These are phyloP conservation scores for Aethes cnicana DNA, from an alignment of 2,888 invertebrate species.

Conservation along the genomic window DNA sequence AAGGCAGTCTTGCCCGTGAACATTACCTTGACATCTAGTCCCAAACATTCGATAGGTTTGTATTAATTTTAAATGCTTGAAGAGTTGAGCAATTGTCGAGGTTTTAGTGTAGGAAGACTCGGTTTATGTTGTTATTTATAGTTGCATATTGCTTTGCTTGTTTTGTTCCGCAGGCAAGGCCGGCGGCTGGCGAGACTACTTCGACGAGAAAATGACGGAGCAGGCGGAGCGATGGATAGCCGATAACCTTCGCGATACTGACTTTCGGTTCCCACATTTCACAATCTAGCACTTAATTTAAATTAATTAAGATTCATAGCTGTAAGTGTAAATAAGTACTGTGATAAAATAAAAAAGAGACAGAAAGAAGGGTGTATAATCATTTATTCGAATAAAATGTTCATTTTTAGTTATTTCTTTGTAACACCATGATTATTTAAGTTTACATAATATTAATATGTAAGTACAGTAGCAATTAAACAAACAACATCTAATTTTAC, in stretches of 20 bases:
- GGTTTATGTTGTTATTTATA: background rate
- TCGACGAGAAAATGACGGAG: slow-evolving; percentile 84
- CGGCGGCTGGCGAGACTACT: slow-evolving; percentile 88
- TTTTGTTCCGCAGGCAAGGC: slow-evolving; percentile 74
- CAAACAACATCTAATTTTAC: slow-evolving; percentile 47
- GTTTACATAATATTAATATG: slow-evolving; percentile 36
- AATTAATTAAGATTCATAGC: no score
- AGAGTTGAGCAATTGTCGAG: background rate
- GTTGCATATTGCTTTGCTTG: background rate
- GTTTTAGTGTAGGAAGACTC: background rate
- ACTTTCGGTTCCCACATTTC: slow-evolving; percentile 81
- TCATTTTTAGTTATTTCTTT: slow-evolving; percentile 75
- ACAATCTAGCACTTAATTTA: slow-evolving; percentile 7
- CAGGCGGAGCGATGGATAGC: slow-evolving; percentile 87
- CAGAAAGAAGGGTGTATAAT: slow-evolving; percentile 68
- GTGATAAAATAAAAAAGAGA: slow-evolving; percentile 50
- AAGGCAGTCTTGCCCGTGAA: background rate
- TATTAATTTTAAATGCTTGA: no score
- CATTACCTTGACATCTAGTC: background rate
- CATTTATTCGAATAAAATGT: slow-evolving; percentile 80
- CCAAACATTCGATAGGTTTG: background rate
- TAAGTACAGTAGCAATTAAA: slow-evolving; percentile 59
- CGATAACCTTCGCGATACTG: slow-evolving; percentile 83
- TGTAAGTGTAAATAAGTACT: no score
- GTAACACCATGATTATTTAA: slow-evolving; percentile 71